These are phyloP conservation scores for Chesias legatella DNA, from an alignment of 2,888 invertebrate genomes.

Conservation along the genomic window DNA sequence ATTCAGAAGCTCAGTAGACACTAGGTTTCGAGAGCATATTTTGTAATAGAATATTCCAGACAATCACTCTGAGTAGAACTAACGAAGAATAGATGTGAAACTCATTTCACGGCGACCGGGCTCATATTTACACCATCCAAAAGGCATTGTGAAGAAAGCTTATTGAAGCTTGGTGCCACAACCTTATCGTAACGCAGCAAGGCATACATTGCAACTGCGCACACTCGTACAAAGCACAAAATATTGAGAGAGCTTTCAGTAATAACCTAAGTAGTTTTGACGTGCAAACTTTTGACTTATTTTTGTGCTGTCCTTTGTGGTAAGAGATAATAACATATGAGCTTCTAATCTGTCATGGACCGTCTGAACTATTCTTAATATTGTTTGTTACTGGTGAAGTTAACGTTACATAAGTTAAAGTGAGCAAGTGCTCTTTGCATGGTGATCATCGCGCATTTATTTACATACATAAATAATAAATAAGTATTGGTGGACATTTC, in stretches of 20 bases:
- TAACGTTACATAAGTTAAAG: no score
- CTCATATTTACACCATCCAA: conserved; percentile 66
- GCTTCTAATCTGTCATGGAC: no score
- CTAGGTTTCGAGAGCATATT: background rate
- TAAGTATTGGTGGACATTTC: no score
- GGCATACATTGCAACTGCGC: conserved; percentile 20
- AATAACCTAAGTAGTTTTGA: conserved; percentile 21
- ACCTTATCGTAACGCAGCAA: conserved; percentile 25
- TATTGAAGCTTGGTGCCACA: conserved; percentile 18
- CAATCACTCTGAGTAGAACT: conserved; percentile 40
- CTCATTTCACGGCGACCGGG: conserved; percentile 70
- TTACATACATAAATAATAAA: no score
- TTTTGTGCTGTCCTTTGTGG: conserved; percentile 9
- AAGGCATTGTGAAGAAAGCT: conserved; percentile 43
- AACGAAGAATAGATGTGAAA: conserved; percentile 52
- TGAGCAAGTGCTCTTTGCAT: no score
- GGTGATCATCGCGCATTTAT: no score
- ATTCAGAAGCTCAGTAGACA: no score
- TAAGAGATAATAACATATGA: background rate
- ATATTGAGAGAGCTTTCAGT: conserved; percentile 26
- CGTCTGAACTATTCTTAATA: no score
- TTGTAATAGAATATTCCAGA: background rate
- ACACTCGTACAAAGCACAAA: conserved; percentile 9
- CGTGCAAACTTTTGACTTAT: conserved; percentile 15
- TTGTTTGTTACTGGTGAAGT: no score